Conservation (phyloP, 2,888 invertebrate species). For the Lathronympha strigana region DNA sequence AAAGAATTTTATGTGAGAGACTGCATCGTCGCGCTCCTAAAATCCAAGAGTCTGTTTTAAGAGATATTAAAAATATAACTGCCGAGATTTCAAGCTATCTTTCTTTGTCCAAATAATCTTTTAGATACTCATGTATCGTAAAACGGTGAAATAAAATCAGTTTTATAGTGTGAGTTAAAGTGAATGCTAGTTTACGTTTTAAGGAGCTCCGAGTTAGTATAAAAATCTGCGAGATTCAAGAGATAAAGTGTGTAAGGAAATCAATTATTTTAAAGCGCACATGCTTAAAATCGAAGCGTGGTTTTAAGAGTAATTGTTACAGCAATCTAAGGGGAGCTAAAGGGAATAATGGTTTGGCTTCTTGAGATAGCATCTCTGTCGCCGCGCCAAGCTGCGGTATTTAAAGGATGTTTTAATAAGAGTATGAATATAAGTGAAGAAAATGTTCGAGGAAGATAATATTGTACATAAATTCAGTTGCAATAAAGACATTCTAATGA, state of each 20-base stretch:
- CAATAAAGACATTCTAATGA: neutral
- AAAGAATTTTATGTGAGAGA: conserved; percentile 49
- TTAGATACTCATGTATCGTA: conserved; percentile 11
- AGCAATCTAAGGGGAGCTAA: conserved; percentile 52
- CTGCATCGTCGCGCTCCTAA: conserved; percentile 17
- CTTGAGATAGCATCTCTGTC: conserved; percentile 64
- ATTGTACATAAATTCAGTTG: no score
- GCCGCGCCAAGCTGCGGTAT: conserved; percentile 45
- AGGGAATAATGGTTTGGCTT: conserved; percentile 65
- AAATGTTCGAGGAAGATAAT: no score
- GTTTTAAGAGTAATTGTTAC: conserved; percentile 52
- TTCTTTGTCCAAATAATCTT: conserved; percentile 13
- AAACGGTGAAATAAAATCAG: conserved; percentile 19
- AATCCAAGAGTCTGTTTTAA: conserved; percentile 20
- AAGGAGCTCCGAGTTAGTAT: neutral
- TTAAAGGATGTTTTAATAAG: conserved; percentile 42
- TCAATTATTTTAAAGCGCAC: conserved; percentile 18
- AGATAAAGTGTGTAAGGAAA: conserved; percentile 20
- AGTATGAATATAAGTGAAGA: neutral
- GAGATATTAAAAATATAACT: conserved; percentile 28
- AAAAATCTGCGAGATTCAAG: neutral
- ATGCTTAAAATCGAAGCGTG: conserved; percentile 32
- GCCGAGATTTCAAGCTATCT: conserved; percentile 10
- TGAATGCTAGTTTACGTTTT: conserved; percentile 7
- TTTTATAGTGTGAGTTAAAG: conserved; percentile 6